Conservation (phyloP, 2,797 vertebrate species). For the Pseudochromis fuscus region DNA sequence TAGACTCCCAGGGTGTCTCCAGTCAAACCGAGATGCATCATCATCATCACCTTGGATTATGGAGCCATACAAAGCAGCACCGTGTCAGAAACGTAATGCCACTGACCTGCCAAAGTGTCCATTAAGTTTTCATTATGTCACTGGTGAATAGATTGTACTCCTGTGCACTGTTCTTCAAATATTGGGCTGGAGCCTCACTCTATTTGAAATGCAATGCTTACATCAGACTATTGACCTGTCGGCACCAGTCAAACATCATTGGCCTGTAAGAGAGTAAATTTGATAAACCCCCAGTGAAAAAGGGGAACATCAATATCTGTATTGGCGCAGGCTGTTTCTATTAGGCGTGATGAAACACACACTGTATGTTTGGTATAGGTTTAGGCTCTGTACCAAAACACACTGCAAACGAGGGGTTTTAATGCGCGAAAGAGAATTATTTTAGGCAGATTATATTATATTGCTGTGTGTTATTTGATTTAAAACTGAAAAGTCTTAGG, state of each 20-base stretch:
- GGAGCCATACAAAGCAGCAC: slow-evolving; percentile 31
- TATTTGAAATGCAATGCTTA: slow-evolving; percentile 48
- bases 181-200: slow-evolving; percentile 24
- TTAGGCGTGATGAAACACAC: neutral
- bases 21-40: slow-evolving; percentile 42
- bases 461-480: neutral
- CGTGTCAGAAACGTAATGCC: slow-evolving; percentile 48
- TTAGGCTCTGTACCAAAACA: neutral
- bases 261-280: slow-evolving; percentile 32
- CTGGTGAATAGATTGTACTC: slow-evolving; percentile 45
- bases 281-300: slow-evolving; percentile 31
- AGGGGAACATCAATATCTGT: slow-evolving; percentile 42
- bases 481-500: no score
- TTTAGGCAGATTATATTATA: neutral
- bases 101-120: slow-evolving; percentile 53
- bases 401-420: neutral
- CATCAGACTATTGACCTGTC: slow-evolving; percentile 47
- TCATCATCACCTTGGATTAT: slow-evolving; percentile 38
- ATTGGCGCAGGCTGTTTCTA: slow-evolving; percentile 7
- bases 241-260: slow-evolving; percentile 18
- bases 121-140: slow-evolving; percentile 74
- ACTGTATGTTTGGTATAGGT: neutral
- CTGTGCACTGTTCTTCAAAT: slow-evolving; percentile 45
- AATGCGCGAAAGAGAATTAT: neutral
- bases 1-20: slow-evolving; percentile 30